Evolutionary conservation across 2,888 invertebrate genomes (phyloP), one percentile per base, ranked within the genome.

Genomic region (Sthenelais limicola): DNA sequence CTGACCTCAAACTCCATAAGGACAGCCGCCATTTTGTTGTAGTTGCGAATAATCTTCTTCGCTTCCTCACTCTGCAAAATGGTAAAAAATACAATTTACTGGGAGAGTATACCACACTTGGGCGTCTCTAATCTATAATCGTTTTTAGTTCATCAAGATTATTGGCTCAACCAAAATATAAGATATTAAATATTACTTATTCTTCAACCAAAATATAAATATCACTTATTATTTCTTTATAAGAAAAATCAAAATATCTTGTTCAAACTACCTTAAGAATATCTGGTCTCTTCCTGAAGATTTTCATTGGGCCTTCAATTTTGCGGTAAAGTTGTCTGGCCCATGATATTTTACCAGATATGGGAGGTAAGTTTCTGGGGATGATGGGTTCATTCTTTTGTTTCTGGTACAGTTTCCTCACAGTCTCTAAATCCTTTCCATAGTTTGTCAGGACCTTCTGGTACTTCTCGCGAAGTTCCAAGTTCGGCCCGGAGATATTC

Each of bases 371-470:
- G 88, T 96, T 94, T 77, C 94, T 90, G 0, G 95, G 93, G 52
- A 96, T 89, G 0, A 95, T 95, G 0, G 97, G 97, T 85, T 96
- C 95, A 77, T 94, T 94, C 77, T 93, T 93, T 84, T 95, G 94
- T 80, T 93, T 93, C 81, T 94, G 94, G 86, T 96, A 97, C 84
- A 95, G 91, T 74, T 86, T 87, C 5, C 86, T 80, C 33, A 88
- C 94, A 79, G 94, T 91, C 80, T 97, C 96, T 0, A 96, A 92
- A 89, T 97, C 96, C 77, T 92, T 92, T 80, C 95, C 94, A 80
- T 87, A 89, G 56, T 82, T 84, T 68, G 80, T 80, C 56, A 89
- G 80, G 18, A 89, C 83, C 68, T 83, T 83, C 76, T 81, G 81
- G 80, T 88, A 88, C 78, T 89, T 89, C 71, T 88, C 88, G 49